A percentile compares a stretch with the other conserved stretches of the same genome.
These are phyloP conservation scores for Acanthosoma haemorrhoidale DNA, from an alignment of 2,888 invertebrate species.

Conservation along the genomic window DNA sequence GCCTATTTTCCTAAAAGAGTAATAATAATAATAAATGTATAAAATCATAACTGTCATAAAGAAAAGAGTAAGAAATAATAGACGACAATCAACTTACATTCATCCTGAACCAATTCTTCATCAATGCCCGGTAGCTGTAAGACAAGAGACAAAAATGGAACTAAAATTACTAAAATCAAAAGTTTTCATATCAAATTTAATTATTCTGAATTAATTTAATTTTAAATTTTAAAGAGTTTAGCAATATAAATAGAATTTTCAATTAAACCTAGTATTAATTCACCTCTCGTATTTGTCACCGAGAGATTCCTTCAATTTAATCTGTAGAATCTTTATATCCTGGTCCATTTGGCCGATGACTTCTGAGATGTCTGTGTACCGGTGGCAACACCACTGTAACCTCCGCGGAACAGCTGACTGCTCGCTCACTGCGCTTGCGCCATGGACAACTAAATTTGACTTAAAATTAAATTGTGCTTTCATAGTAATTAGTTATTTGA, in stretches of 20 bases:
- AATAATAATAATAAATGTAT: background rate
- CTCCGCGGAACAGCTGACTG: background rate
- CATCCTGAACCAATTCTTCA: conserved; percentile 68
- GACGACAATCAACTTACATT: conserved; percentile 44
- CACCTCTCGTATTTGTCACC: conserved; percentile 33
- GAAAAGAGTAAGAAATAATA: background rate
- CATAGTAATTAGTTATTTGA: too few relatives aligned
- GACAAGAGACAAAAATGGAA: background rate
- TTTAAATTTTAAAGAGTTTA: too few relatives aligned
- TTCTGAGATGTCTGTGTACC: conserved; percentile 13
- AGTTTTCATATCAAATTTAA: background rate
- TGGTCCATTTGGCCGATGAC: conserved; percentile 19
- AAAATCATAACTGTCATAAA: background rate
- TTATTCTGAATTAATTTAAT: too few relatives aligned
- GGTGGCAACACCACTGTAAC: background rate
- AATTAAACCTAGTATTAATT: too few relatives aligned
- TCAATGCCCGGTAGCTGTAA: conserved; percentile 59
- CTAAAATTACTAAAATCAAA: background rate
- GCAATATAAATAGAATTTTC: too few relatives aligned
- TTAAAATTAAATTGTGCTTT: too few relatives aligned
- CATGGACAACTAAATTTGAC: too few relatives aligned
- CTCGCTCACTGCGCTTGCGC: too few relatives aligned
- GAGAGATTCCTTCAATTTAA: conserved; percentile 29
- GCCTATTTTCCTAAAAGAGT: conserved; percentile 59
- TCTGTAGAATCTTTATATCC: conserved; percentile 2